These are phyloP conservation scores for Nilaparvata lugens DNA, from an alignment of 1,140 invertebrate species.

Conservation along the genomic window DNA sequence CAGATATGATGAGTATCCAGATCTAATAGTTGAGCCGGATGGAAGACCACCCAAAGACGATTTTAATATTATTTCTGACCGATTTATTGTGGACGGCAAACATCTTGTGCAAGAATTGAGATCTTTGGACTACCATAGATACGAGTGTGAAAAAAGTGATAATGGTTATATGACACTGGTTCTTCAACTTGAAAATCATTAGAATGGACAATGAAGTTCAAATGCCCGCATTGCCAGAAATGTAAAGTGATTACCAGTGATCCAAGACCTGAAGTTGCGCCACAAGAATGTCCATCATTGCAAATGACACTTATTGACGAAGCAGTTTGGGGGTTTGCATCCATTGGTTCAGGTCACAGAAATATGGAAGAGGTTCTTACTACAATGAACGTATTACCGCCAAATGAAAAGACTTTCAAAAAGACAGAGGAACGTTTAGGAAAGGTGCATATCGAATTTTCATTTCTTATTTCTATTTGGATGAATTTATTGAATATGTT, in stretches of 20 bases:
- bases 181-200: not conserved
- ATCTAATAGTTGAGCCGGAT: conserved; percentile 1
- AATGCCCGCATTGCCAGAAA: conserved; percentile 1
- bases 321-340: conserved; percentile 10
- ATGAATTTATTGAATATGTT: conserved; percentile 4
- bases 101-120: conserved; percentile 8
- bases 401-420: conserved; percentile 1
- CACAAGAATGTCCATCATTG: not conserved
- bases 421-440: conserved; percentile 10
- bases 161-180: conserved; percentile 7
- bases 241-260: not conserved
- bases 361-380: conserved; percentile 11
- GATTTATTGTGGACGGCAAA: conserved; percentile 9
- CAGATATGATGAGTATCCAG: not conserved
- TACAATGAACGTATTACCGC: conserved; percentile 5
- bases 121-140: conserved; percentile 9
- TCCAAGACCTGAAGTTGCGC: conserved; percentile 3
- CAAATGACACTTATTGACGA: conserved; percentile 6
- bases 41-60: conserved; percentile 6
- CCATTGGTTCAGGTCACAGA: conserved; percentile 12
- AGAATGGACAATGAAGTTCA: conserved; percentile 8
- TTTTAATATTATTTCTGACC: conserved; percentile 5
- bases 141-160: conserved; percentile 5
- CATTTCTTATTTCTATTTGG: not conserved
- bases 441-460: not conserved